Conservation (phyloP, 2,797 vertebrate genomes). For the Etheostoma perlongum region DNA sequence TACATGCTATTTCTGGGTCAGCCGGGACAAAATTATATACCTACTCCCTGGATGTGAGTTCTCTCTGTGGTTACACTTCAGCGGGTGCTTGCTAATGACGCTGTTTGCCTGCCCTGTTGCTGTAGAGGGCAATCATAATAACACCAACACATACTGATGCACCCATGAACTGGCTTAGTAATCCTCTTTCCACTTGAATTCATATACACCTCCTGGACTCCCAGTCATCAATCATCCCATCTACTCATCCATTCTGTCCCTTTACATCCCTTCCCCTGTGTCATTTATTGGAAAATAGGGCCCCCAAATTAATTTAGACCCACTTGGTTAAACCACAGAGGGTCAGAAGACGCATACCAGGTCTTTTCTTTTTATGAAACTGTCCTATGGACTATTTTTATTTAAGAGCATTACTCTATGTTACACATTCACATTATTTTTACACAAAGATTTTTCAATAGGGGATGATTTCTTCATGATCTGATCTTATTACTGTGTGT, state of each 20-base stretch:
- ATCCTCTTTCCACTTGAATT: constrained; percentile 35
- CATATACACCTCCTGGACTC: constrained; percentile 14
- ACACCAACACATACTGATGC: constrained; percentile 11
- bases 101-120: constrained; percentile 52
- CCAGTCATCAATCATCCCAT: constrained; percentile 69
- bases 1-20: constrained; percentile 61
- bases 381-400: not conserved
- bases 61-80: constrained; percentile 57
- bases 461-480: constrained; percentile 31
- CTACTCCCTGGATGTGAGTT: constrained; percentile 41
- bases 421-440: constrained; percentile 14
- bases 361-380: constrained; percentile 1
- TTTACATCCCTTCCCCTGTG: constrained; percentile 30
- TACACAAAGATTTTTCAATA: constrained; percentile 1
- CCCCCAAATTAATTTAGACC: constrained; percentile 59
- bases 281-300: constrained; percentile 60
- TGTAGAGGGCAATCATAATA: constrained; percentile 35
- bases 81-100: constrained; percentile 60
- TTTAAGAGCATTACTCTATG: constrained; percentile 1
- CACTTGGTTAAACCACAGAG: constrained; percentile 27
- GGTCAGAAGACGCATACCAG: constrained; percentile 43
- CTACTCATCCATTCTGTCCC: constrained; percentile 34
- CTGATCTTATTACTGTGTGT: constrained; percentile 42
- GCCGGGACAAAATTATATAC: constrained; percentile 51
- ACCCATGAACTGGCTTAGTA: constrained; percentile 7